phyloP scores from a whole-genome alignment of 2,797 vertebrate genomes.

The Schizopygopsis malacanthus region DNA sequence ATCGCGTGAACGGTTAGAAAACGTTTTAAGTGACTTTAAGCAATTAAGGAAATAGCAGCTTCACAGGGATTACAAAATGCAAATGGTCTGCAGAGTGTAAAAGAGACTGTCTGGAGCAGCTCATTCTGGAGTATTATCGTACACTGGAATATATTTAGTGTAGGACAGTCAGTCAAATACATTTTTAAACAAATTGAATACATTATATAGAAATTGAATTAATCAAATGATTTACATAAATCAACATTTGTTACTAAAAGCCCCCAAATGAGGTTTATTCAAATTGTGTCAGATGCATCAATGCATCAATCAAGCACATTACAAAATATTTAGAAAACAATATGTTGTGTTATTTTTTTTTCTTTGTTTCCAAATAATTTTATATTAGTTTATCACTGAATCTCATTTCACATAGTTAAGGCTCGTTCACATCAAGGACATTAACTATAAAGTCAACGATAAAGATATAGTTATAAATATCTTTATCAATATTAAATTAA shows the following conservation, averaged over 20 bases:
- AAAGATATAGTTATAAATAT: too few species aligned
- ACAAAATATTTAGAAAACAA: not conserved
- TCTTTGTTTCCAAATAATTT: not conserved
- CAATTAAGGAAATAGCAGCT: slow-evolving; percentile 48
- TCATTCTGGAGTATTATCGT: slow-evolving; percentile 22
- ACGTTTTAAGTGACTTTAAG: slow-evolving; percentile 37
- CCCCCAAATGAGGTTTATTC: not conserved
- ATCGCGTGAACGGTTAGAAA: slow-evolving; percentile 3
- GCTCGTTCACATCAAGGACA: too few species aligned
- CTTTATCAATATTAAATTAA: too few species aligned
- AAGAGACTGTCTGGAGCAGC: slow-evolving; percentile 16
- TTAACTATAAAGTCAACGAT: too few species aligned
- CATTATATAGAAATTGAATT: not conserved
- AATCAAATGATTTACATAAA: not conserved
- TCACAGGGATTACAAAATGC: slow-evolving; percentile 39
- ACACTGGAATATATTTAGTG: slow-evolving; percentile 38
- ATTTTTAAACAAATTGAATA: not conserved
- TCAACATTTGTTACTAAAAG: not conserved
- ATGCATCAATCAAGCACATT: not conserved
- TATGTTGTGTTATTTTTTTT: not conserved
- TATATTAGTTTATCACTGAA: not conserved
- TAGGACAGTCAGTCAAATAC: not conserved
- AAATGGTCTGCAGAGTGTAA: slow-evolving; percentile 18
- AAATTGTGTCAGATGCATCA: not conserved
- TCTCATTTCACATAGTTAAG: not conserved